Evolutionary conservation across 1,140 invertebrate species (phyloP), one percentile per base, ranked within the genome.

Genomic region (Musca domestica): DNA sequence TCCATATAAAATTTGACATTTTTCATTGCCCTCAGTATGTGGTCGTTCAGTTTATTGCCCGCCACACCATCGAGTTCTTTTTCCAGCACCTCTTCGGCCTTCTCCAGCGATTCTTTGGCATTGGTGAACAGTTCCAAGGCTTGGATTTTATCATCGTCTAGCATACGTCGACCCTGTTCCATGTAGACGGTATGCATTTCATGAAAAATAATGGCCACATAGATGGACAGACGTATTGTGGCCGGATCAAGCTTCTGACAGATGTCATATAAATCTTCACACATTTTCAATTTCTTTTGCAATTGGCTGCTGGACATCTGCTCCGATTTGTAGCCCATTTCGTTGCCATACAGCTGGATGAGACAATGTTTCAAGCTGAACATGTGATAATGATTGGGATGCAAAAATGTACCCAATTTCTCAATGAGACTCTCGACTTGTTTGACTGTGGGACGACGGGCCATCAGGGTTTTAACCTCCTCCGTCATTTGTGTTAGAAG

Each of bases 331-430:
- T 87, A 87, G 23, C 85, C 87, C 20, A 83, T 78, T 70, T 90
- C 87, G 69, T 88, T 84, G 14, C 89, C 90, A 74, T 90, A 91
- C 4, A 94, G 74, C 74, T 94, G 92, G 19, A 94, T 84, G 41
- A 95, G 80, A 0, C 91, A 91, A 80, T 95, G 93, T 72, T 91
- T 90, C 14, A 93, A 85, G 3, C 88, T 87, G 72, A 91, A 91
- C 69, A 91, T 86, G 73, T 92, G 91, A 77, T 92, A 94, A 81
- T 95, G 92, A 75, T 92, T 89, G 0, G 88, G 88, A 83, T 94
- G 92, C 48, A 94, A 81, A 71, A 92, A 86, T 22, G 86, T 87
- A 22, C 85, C 83, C 19, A 91, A 74, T 52, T 89, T 89, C 15
- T 84, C 84, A 5, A 91, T 72, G 0, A 90, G 74, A 63, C 87